Conservation (phyloP, 2,888 invertebrate species). For the Netelia inedita region DNA sequence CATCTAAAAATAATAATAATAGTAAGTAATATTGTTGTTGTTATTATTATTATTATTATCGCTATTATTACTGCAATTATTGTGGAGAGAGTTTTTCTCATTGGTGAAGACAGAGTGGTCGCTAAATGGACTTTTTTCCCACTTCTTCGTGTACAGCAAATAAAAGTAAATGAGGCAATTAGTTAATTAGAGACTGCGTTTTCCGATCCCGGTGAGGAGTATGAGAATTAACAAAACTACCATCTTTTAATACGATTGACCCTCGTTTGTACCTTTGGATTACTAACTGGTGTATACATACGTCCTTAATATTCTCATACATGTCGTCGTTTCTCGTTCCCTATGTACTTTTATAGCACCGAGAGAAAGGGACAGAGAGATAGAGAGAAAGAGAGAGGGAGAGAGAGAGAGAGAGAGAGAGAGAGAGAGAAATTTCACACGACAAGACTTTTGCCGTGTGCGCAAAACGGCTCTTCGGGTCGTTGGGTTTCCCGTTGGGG, state of each 20-base stretch:
- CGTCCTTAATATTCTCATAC: slow-evolving; percentile 1
- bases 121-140: background rate
- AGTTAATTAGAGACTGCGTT: background rate
- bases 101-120: background rate
- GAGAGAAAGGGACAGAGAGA: background rate
- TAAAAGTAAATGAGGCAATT: background rate
- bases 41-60: too few relatives aligned
- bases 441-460: slow-evolving; percentile 46
- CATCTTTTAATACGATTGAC: background rate
- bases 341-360: slow-evolving; percentile 12
- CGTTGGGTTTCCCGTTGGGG: slow-evolving; percentile 61
- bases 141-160: background rate
- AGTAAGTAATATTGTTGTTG: too few relatives aligned
- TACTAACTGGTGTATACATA: background rate
- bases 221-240: background rate
- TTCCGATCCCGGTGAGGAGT: background rate
- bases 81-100: too few relatives aligned
- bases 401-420: background rate
- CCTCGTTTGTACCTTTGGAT: background rate
- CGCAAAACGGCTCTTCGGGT: slow-evolving; percentile 59
- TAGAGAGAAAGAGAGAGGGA: background rate
- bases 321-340: slow-evolving; percentile 11
- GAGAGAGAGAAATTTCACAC: slow-evolving; percentile 8
- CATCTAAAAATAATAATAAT: too few relatives aligned
- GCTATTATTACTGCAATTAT: too few relatives aligned